Conservation (phyloP, 1,140 invertebrate species). For the Trichogramma pretiosum region DNA sequence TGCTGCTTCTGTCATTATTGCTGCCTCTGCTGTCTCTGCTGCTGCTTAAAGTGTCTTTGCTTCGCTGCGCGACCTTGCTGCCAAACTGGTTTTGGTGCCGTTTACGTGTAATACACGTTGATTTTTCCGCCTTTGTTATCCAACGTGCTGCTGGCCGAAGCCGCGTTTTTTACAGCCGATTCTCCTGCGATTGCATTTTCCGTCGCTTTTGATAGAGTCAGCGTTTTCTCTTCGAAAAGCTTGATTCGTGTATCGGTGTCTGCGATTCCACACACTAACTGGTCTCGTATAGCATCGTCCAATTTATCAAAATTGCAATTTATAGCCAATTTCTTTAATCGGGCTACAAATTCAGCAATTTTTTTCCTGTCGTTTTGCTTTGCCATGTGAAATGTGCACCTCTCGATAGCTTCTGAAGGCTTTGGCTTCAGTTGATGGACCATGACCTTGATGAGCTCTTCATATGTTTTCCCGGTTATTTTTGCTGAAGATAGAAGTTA, state of each 20-base stretch:
- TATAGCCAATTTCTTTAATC: constrained; percentile 6
- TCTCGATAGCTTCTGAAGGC: constrained; percentile 5
- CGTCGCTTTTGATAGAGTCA: not conserved
- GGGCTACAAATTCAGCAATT: constrained; percentile 10
- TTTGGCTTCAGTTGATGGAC: not conserved
- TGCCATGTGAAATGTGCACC: constrained; percentile 10
- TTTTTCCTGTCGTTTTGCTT: constrained; percentile 1
- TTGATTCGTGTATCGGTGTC: not conserved
- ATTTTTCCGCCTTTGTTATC: not conserved
- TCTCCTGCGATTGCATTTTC: constrained; percentile 1
- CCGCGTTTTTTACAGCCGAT: constrained; percentile 3
- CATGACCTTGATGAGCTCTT: not conserved
- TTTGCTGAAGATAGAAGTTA: constrained; percentile 5
- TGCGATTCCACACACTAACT: constrained; percentile 3
- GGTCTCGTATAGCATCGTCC: constrained; percentile 1
- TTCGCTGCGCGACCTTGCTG: not conserved
- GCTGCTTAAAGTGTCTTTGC: not conserved
- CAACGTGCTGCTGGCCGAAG: not conserved
- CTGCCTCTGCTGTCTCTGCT: not conserved
- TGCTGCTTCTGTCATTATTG: not conserved
- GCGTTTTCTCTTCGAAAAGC: not conserved
- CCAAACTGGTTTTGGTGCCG: not conserved
- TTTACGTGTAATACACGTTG: not conserved
- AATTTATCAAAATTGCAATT: constrained; percentile 9
- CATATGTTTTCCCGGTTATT: constrained; percentile 7